Evolutionary conservation across 1,140 invertebrate species (phyloP).

Genomic region (Trypoxylus dichotomus): DNA sequence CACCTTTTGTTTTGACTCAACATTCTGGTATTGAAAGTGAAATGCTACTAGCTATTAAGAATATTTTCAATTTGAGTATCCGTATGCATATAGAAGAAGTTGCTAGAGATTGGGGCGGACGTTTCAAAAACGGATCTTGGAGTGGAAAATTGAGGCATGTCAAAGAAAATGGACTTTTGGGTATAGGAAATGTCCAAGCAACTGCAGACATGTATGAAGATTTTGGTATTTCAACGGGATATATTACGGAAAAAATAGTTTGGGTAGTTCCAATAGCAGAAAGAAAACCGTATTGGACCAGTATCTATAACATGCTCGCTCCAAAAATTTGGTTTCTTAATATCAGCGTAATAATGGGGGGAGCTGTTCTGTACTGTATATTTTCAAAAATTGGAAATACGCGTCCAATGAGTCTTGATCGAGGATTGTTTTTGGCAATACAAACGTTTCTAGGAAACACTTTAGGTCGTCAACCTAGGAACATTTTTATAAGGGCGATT

Average conservation of each 20-base stretch:
- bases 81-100: conserved; percentile 8
- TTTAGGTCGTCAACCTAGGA: conserved; percentile 4
- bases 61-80: conserved; percentile 11
- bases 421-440: not conserved
- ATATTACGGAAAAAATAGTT: conserved; percentile 13
- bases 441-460: conserved; percentile 23
- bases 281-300: conserved; percentile 15
- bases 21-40: conserved; percentile 26
- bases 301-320: conserved; percentile 22
- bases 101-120: conserved; percentile 30
- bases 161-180: conserved; percentile 13
- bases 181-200: conserved; percentile 30
- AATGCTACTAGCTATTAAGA: conserved; percentile 16
- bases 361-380: not conserved
- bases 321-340: conserved; percentile 21
- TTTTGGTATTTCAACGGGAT: conserved; percentile 28
- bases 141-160: conserved; percentile 21
- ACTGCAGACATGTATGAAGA: conserved; percentile 28
- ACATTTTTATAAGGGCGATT: conserved; percentile 49
- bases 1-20: conserved; percentile 31
- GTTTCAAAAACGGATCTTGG: conserved; percentile 8
- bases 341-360: not conserved
- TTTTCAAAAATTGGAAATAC: conserved; percentile 2
- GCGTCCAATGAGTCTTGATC: not conserved
- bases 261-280: conserved; percentile 33